These are phyloP conservation scores for Heterodera schachtii DNA, from an alignment of 1,140 invertebrate genomes.

Conservation along the genomic window DNA sequence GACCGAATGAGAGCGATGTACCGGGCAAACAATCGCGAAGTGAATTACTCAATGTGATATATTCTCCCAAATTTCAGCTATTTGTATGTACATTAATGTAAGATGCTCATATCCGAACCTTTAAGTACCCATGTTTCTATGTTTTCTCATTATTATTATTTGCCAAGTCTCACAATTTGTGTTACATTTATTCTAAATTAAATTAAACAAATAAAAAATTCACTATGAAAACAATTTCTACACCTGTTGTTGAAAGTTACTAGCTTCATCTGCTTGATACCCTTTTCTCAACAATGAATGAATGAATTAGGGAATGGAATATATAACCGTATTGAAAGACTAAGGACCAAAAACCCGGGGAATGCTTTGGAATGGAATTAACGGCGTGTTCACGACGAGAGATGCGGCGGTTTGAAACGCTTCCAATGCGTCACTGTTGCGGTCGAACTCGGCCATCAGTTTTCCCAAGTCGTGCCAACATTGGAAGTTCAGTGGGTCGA, in stretches of 20 bases:
- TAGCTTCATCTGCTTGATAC: no score
- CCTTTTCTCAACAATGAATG: background rate
- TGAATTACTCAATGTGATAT: constrained; percentile 26
- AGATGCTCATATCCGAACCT: no score
- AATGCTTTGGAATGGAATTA: constrained; percentile 61
- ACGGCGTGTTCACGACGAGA: constrained; percentile 53
- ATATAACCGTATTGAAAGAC: background rate
- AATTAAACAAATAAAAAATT: no score
- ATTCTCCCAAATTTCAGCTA: no score
- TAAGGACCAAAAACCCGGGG: constrained; percentile 49
- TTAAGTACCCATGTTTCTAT: no score
- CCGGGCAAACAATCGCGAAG: constrained; percentile 11
- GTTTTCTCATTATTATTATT: no score
- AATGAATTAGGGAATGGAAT: no score
- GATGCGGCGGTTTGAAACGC: constrained; percentile 56
- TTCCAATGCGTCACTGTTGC: constrained; percentile 50
- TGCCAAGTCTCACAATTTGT: no score
- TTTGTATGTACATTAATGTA: no score
- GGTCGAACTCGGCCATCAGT: constrained; percentile 44
- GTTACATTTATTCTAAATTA: no score
- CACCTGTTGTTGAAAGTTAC: no score
- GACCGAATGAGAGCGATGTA: constrained; percentile 1
- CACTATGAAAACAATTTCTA: no score
- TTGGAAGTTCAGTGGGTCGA: constrained; percentile 52
- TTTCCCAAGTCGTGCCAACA: constrained; percentile 57